phyloP scores from a whole-genome alignment of 2,888 invertebrate species.

The Falcaria lacertinaria region DNA sequence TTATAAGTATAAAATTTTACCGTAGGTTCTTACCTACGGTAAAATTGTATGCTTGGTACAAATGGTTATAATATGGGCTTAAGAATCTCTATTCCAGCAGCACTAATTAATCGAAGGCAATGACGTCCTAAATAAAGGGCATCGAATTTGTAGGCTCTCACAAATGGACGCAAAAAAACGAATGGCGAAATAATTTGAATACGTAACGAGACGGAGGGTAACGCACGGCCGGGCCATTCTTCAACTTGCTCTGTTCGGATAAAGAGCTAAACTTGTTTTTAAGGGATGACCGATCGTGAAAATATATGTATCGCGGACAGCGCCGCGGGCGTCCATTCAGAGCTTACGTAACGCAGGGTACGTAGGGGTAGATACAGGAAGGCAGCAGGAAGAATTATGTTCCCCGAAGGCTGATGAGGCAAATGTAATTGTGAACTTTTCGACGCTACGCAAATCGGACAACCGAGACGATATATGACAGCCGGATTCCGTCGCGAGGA shows the following conservation, averaged over 20 bases:
- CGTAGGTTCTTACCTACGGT: too few species aligned
- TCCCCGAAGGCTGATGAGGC: conserved; percentile 77
- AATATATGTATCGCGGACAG: conserved; percentile 77
- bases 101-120: conserved; percentile 60
- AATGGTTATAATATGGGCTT: too few species aligned
- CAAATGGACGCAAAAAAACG: conserved; percentile 72
- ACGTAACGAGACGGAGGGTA: conserved; percentile 75
- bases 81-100: conserved; percentile 1
- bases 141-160: conserved; percentile 46
- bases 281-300: conserved; percentile 79
- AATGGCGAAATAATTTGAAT: conserved; percentile 74
- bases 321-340: conserved; percentile 70
- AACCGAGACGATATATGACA: conserved; percentile 53
- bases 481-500: conserved; percentile 39
- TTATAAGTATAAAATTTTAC: too few species aligned
- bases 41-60: too few species aligned
- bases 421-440: conserved; percentile 78
- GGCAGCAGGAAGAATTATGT: conserved; percentile 76
- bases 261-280: conserved; percentile 79
- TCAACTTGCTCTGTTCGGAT: conserved; percentile 71
- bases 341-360: conserved; percentile 56
- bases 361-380: conserved; percentile 71
- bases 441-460: conserved; percentile 75
- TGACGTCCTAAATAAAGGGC: conserved; percentile 39
- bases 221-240: conserved; percentile 70